These are phyloP conservation scores for Creontiades dilutus DNA, from an alignment of 2,888 invertebrate genomes.

Conservation along the genomic window DNA sequence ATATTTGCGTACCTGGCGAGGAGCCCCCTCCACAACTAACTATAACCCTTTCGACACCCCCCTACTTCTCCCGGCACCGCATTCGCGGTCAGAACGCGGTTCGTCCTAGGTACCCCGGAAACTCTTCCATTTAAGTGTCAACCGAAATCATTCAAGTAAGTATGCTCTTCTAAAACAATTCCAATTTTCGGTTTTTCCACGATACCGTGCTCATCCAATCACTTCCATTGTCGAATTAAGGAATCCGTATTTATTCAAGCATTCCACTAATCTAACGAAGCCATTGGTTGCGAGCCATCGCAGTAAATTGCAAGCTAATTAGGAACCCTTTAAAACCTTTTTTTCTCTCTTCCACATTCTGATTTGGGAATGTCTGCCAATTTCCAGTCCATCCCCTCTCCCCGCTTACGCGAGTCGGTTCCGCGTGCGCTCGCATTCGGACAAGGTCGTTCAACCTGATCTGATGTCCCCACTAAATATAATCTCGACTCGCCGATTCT, in stretches of 20 bases:
- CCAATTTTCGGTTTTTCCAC: background rate
- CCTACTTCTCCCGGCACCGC: constrained; percentile 41
- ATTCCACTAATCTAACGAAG: too few species aligned
- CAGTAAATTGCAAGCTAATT: too few species aligned
- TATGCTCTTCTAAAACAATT: background rate
- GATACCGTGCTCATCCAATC: background rate
- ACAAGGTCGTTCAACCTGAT: constrained; percentile 68
- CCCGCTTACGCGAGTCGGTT: background rate
- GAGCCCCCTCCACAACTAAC: constrained; percentile 62
- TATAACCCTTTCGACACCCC: constrained; percentile 60
- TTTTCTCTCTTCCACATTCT: background rate
- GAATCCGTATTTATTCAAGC: too few species aligned
- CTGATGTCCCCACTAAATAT: constrained; percentile 67
- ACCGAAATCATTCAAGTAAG: constrained; percentile 44
- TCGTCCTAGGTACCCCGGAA: constrained; percentile 23
- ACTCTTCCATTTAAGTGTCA: background rate
- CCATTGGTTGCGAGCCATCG: too few species aligned
- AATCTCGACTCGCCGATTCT: constrained; percentile 34
- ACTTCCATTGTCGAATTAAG: too few species aligned
- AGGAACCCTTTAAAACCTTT: background rate
- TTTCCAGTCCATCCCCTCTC: constrained; percentile 16
- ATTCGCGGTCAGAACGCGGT: constrained; percentile 63
- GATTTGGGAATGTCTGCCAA: constrained; percentile 44
- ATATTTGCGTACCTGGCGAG: constrained; percentile 66
- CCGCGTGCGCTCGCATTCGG: constrained; percentile 43